These are phyloP conservation scores for Percina caprodes DNA, from an alignment of 2,113 vertebrate genomes.

Conservation along the genomic window DNA sequence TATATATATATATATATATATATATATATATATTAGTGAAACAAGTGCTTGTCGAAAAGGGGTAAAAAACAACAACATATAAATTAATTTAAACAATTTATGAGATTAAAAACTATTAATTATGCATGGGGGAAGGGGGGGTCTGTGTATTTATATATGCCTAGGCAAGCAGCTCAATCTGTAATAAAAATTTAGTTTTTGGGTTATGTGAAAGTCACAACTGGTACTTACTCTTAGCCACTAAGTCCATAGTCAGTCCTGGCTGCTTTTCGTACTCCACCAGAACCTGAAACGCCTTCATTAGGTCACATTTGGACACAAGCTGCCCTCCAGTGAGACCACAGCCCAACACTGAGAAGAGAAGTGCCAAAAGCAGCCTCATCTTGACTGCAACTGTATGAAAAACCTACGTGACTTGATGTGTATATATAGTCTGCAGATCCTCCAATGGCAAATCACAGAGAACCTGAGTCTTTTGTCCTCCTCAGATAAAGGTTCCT, in stretches of 20 bases:
- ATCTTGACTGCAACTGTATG: constrained; percentile 13
- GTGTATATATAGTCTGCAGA: background rate
- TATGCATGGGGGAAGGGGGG: no score
- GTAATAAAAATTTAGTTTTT: no score
- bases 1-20: no score
- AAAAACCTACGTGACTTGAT: background rate
- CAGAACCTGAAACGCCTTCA: rapidly evolving
- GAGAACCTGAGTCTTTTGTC: constrained; percentile 23
- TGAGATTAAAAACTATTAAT: no score
- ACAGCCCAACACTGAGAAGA: constrained; percentile 34
- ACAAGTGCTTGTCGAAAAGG: no score
- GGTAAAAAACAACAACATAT: no score
- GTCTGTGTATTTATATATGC: no score
- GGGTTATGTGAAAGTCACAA: background rate
- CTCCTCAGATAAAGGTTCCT: constrained; percentile 21
- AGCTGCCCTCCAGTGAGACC: background rate
- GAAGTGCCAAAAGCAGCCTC: constrained; percentile 8
- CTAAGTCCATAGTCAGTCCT: background rate
- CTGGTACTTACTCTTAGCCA: constrained; percentile 45
- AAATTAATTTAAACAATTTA: no score
- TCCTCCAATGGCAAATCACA: background rate
- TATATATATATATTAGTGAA: no score
- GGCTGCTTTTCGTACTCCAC: background rate
- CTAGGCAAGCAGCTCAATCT: no score
- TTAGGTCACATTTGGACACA: constrained; percentile 46